Base-by-base conservation (phyloP, 2,113 vertebrate species). In the Dipodomys spectabilis region DNA sequence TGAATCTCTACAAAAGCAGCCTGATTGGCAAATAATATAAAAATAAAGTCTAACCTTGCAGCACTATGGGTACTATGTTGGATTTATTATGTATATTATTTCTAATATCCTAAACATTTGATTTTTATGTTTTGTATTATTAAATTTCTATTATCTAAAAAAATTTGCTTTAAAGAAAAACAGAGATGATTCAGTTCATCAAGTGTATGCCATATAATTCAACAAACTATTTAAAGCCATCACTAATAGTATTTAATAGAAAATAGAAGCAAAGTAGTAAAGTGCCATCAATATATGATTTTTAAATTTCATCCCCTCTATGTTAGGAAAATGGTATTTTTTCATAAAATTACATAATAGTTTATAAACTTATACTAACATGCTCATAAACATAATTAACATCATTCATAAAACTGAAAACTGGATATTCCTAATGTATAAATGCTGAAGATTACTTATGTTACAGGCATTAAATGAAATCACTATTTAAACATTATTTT, bases 111-210 rank as follows among this genome's bases (percentile, higher is more conserved):
- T 97, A 97, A 97, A 96, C 96, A 97, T 44, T 96, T 98, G 95
- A 95, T 94, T 98, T 98, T 98, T 98, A 92, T 98, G 97, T 94
- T 98, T 98, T 98, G 91, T 96, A 95, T 93, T 91, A 39, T 97
- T 98, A 97, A 97, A 96, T 97, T 97, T 91, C 83, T 93, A 95
- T 97, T 97, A 80, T 89, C 84, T 93, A 93, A 39, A 39, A 39
- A 39, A 39, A 39, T 39, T 39, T 39, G 39, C 39, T 39, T 39
- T 39, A 39, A 57, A 57, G 12, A 49, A 49, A 11, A 49, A 49
- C 49, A 68, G 12, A 68, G 23, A 28, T 68, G 23, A 68, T 28
- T 28, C 28, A 68, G 25, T 68, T 68, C 28, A 68, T 68, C 28
- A 68, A 68, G 53, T 57, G 53, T 68, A 68, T 68, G 25, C 28